Evolutionary conservation across 2,113 vertebrate genomes (phyloP).

Genomic region (Raja brachyura): DNA sequence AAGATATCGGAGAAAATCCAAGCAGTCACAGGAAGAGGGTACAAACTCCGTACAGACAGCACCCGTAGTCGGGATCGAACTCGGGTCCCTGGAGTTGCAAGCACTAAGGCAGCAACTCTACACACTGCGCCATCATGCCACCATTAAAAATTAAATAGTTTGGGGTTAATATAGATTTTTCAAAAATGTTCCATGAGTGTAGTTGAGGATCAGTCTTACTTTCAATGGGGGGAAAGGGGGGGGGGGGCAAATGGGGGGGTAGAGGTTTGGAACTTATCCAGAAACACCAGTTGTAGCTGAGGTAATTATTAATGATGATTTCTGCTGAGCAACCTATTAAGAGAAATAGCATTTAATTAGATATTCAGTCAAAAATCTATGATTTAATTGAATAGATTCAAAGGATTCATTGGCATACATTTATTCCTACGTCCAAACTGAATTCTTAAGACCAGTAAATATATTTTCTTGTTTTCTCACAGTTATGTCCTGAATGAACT

Average conservation of each 20-base stretch:
- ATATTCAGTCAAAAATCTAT: background rate
- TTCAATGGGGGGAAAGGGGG: background rate
- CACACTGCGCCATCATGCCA: too few species aligned
- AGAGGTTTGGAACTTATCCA: background rate
- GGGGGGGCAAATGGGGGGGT: background rate
- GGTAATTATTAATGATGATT: background rate
- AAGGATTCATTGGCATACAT: background rate
- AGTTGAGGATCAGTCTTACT: background rate
- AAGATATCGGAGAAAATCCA: too few species aligned
- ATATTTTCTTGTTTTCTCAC: conserved; percentile 33
- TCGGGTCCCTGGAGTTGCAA: too few species aligned
- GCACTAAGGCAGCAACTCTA: background rate
- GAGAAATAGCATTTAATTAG: background rate
- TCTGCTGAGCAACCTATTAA: background rate
- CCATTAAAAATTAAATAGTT: too few species aligned
- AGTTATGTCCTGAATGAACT: conserved; percentile 97
- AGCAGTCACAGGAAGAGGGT: too few species aligned
- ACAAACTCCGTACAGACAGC: too few species aligned
- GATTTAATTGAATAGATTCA: background rate
- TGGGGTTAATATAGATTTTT: background rate
- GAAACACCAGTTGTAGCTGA: background rate
- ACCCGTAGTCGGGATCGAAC: too few species aligned
- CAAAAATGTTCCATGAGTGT: background rate
- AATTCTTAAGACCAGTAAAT: background rate
- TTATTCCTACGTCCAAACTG: background rate